A percentile compares a stretch with the other conserved stretches of the same genome.
phyloP scores from a whole-genome alignment of 2,888 invertebrate genomes.

The Hypsopygia costalis region DNA sequence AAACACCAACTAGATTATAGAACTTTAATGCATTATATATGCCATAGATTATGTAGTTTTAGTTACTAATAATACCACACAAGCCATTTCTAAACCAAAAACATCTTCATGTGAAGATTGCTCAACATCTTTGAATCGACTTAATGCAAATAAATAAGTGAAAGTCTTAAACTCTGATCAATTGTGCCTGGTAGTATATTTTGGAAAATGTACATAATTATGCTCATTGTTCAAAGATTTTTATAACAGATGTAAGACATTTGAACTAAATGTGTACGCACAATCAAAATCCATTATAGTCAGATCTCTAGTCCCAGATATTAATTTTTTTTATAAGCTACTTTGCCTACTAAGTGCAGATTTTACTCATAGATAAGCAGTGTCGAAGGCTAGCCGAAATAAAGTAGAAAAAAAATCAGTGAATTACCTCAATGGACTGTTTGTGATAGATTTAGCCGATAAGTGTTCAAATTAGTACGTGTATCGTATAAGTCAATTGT shows the following conservation, averaged over 20 bases:
- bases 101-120: constrained; percentile 12
- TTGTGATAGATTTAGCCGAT: constrained; percentile 79
- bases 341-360: constrained; percentile 48
- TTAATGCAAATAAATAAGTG: constrained; percentile 2
- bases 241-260: constrained; percentile 23
- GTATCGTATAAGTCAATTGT: constrained; percentile 67
- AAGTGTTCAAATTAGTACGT: constrained; percentile 75
- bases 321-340: constrained; percentile 53
- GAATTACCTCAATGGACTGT: constrained; percentile 75
- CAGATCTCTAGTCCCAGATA: constrained; percentile 74
- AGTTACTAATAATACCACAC: constrained; percentile 17
- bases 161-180: constrained; percentile 11
- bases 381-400: constrained; percentile 34
- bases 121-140: constrained; percentile 13
- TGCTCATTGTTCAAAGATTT: constrained; percentile 29
- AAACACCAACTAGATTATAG: constrained; percentile 13
- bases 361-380: constrained; percentile 49
- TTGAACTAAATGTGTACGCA: constrained; percentile 36
- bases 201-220: constrained; percentile 24
- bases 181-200: constrained; percentile 28
- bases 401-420: constrained; percentile 43
- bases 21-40: constrained; percentile 12
- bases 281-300: constrained; percentile 64
- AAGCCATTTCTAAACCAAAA: constrained; percentile 24
- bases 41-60: constrained; percentile 19